Evolutionary conservation across 2,113 vertebrate species (phyloP).

Genomic region (Serilophus lunatus): DNA sequence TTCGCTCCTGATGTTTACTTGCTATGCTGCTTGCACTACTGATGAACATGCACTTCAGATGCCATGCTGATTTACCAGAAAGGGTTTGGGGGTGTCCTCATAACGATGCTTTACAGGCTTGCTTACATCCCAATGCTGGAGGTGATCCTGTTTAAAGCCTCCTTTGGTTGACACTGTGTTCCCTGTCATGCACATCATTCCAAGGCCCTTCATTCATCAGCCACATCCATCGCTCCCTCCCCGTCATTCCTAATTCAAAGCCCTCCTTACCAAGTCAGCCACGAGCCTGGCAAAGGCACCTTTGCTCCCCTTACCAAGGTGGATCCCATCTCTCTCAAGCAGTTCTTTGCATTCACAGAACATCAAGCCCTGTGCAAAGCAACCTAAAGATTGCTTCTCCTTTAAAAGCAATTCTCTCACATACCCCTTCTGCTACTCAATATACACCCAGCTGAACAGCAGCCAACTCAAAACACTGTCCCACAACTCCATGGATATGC

Average conservation of each 20-base stretch:
- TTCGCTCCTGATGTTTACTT: neutral
- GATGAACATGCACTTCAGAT: neutral
- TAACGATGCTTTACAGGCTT: neutral
- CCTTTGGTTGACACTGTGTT: neutral
- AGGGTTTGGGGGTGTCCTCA: neutral
- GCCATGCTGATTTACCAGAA: neutral
- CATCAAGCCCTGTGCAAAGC: neutral
- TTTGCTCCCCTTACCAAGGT: neutral
- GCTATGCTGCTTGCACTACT: neutral
- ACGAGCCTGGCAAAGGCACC: neutral
- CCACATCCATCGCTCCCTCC: neutral
- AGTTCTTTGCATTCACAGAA: neutral
- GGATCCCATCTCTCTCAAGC: neutral
- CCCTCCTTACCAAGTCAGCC: neutral
- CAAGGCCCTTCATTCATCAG: neutral
- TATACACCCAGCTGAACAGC: neutral
- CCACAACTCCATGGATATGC: rapidly evolving
- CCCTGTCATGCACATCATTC: neutral
- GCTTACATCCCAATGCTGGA: neutral
- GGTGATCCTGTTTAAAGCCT: neutral
- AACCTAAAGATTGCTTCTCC: neutral
- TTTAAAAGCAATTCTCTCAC: neutral
- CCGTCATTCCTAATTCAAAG: neutral
- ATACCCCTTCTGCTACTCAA: neutral
- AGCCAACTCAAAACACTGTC: neutral